Evolutionary conservation across 2,888 invertebrate species (phyloP), one percentile per base, ranked within the genome.

Genomic region (Nemotelus nigrinus): DNA sequence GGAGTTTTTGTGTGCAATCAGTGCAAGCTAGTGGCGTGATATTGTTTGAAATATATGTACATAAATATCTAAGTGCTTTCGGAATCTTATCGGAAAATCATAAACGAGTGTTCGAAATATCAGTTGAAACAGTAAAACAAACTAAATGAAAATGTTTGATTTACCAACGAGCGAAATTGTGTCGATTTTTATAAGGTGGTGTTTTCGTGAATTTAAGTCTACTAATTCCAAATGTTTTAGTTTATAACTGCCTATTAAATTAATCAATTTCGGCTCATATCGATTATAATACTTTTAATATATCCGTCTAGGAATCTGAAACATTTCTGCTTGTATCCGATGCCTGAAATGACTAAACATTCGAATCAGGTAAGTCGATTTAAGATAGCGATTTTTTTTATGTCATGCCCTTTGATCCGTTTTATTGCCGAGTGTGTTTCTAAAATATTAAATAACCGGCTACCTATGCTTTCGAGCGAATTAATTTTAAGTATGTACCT

Each of bases 181-280:
- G 53, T 64, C 64, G 8, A 76, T 55, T 43, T 65, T 76, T 7
- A 76, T 76, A 76, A 76, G 76, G 76, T 76, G 64, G 53, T 76
- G 64, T 43, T 65, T 64, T 50, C 53, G n/a, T 50, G 44, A 6
- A 39, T 58, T 47, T 67, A 4, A n/a, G 5, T 6, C 6, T 50
- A 50, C 8, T 50, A 50, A 7, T 5, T 50, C 8, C 50, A 50
- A 41, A 8, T 41, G 39, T 41, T 25, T 25, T 25, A 25, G 25
- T 1, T 1, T 25, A 25, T 25, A 25, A 25, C 25, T 25, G 25
- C 25, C 25, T 25, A 25, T 25, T 25, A 25, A 25, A 25, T 25
- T 25, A 25, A 25, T n/a, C 65, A 44, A 10, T 65, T 43, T 25
- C 25, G 25, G 25, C 25, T 25, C 25, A 25, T 25, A 25, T 25